Percentiles rank a stretch among this genome's conserved stretches.
These are phyloP conservation scores for Hemistola chrysoprasaria DNA, from an alignment of 2,888 invertebrate species.

Conservation along the genomic window DNA sequence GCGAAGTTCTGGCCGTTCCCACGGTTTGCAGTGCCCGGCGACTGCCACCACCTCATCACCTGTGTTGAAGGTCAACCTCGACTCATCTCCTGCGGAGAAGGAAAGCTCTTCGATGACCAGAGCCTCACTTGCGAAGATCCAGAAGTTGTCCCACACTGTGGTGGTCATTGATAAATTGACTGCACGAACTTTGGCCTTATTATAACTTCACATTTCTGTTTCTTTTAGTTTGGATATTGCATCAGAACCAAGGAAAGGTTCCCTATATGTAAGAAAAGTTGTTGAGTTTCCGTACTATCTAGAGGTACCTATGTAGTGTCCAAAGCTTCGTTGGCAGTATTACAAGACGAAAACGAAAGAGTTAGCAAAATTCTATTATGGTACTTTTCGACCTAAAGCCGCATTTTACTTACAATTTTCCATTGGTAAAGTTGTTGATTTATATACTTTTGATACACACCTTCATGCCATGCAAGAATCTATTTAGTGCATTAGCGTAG, in stretches of 20 bases:
- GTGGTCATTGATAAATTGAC: constrained; percentile 38
- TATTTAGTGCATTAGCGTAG: too few relatives aligned
- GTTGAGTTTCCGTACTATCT: too few relatives aligned
- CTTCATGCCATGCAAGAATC: too few relatives aligned
- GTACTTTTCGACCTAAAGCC: too few relatives aligned
- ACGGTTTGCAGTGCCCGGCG: constrained; percentile 93
- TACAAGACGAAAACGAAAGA: constrained; percentile 56
- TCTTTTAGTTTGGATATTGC: too few relatives aligned
- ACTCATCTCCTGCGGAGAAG: constrained; percentile 93
- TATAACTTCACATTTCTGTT: not conserved
- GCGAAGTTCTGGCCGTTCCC: constrained; percentile 97
- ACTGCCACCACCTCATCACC: constrained; percentile 93
- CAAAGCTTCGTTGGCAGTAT: constrained; percentile 28
- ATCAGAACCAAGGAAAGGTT: too few relatives aligned
- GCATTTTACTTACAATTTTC: too few relatives aligned
- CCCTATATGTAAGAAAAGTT: too few relatives aligned
- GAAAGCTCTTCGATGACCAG: constrained; percentile 92
- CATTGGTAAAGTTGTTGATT: too few relatives aligned
- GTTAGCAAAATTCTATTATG: too few relatives aligned
- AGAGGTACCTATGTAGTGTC: not conserved
- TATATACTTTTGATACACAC: too few relatives aligned
- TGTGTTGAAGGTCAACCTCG: constrained; percentile 95
- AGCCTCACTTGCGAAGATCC: constrained; percentile 92
- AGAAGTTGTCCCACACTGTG: constrained; percentile 81
- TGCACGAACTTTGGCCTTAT: constrained; percentile 6